A percentile compares a stretch with the other conserved stretches of the same genome.
These are phyloP conservation scores for Tenebrio molitor DNA, from an alignment of 1,140 invertebrate genomes.

Conservation along the genomic window DNA sequence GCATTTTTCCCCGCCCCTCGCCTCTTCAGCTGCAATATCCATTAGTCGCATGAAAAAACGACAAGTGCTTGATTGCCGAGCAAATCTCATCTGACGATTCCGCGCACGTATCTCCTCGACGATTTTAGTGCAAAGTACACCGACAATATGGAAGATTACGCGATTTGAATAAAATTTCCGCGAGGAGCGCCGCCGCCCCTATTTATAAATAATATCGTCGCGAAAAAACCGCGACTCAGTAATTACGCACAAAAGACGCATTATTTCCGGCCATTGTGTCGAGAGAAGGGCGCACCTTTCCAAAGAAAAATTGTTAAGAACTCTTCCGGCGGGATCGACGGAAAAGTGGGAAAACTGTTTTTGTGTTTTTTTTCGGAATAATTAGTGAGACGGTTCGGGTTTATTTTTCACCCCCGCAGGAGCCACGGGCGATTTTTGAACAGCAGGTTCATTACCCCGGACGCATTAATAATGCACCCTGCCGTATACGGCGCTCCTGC, in stretches of 20 bases:
- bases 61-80: slow-evolving; percentile 7
- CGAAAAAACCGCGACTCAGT: background rate
- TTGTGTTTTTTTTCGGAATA: no score
- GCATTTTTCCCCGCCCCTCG: no score
- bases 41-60: slow-evolving; percentile 2
- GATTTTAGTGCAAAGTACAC: slow-evolving; percentile 25
- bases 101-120: slow-evolving; percentile 25
- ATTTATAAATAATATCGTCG: background rate
- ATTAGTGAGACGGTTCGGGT: no score
- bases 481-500: background rate
- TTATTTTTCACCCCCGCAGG: no score
- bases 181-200: background rate
- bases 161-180: slow-evolving; percentile 22
- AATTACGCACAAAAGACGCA: slow-evolving; percentile 10
- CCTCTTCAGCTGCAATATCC: slow-evolving; percentile 11
- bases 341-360: no score
- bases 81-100: slow-evolving; percentile 20
- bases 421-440: no score
- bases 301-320: slow-evolving; percentile 7
- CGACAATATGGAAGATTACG: slow-evolving; percentile 11
- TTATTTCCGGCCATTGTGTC: slow-evolving; percentile 6
- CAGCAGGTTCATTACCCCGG: slow-evolving; percentile 1
- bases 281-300: background rate
- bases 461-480: slow-evolving; percentile 13
- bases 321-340: no score